Evolutionary conservation across 2,888 invertebrate species (phyloP).

Genomic region (Drosophila basisetae): DNA sequence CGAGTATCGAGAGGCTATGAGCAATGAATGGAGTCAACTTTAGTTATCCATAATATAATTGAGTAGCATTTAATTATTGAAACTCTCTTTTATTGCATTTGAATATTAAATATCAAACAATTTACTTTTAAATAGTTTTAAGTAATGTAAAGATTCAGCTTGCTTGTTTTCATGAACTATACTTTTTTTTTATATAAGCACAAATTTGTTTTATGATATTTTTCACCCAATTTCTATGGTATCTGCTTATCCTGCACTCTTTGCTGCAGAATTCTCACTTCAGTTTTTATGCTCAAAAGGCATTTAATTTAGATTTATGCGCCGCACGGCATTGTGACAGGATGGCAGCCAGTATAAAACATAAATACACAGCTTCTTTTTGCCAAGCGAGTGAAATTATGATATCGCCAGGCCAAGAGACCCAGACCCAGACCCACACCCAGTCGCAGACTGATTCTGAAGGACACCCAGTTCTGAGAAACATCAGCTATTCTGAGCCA

Average conservation of each 20-base stretch:
- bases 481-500: constrained; percentile 26
- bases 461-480: constrained; percentile 9
- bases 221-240: background rate
- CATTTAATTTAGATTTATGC: constrained; percentile 83
- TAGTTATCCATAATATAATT: background rate
- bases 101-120: background rate
- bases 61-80: background rate
- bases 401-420: constrained; percentile 55
- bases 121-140: background rate
- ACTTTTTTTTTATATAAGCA: background rate
- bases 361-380: constrained; percentile 66
- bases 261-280: constrained; percentile 3
- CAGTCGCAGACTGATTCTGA: background rate
- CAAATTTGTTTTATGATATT: background rate
- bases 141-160: background rate
- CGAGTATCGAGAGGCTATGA: background rate
- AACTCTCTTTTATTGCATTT: background rate
- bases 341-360: constrained; percentile 50
- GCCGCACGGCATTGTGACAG: constrained; percentile 74
- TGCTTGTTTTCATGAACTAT: background rate
- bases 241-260: background rate
- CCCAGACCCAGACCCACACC: background rate
- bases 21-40: background rate
- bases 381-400: constrained; percentile 61
- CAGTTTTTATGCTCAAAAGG: constrained; percentile 60